phyloP scores from a whole-genome alignment of 2,113 vertebrate genomes.

The Chaetops frenatus region DNA sequence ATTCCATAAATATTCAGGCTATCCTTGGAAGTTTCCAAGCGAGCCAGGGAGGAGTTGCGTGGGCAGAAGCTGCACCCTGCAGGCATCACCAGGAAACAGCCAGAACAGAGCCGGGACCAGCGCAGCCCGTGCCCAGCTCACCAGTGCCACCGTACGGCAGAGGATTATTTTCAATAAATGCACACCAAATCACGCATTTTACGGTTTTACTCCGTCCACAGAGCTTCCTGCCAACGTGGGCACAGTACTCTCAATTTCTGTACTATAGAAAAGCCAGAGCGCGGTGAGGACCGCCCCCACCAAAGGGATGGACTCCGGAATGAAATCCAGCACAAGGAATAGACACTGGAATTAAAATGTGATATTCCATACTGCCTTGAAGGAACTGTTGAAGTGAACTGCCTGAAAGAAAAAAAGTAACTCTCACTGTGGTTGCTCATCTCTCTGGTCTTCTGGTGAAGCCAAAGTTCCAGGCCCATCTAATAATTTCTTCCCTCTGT shows the following conservation, averaged over 20 bases:
- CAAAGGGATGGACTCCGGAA: background rate
- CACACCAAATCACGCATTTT: fast-evolving
- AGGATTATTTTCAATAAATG: background rate
- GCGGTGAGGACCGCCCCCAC: background rate
- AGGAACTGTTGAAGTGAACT: background rate
- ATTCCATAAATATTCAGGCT: background rate
- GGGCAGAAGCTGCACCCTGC: background rate
- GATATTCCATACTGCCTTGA: background rate
- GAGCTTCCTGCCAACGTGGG: background rate
- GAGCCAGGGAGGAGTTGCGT: background rate
- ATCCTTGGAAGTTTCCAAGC: background rate
- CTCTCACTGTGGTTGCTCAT: background rate
- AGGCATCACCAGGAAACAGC: background rate
- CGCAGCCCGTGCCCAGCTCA: background rate
- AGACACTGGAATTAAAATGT: background rate
- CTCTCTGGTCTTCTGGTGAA: background rate
- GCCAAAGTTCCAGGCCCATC: background rate
- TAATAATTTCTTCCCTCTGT: background rate
- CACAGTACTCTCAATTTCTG: background rate
- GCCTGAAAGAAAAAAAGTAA: background rate
- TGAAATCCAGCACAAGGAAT: background rate
- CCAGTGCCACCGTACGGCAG: conserved; percentile 17
- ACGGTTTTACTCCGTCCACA: background rate
- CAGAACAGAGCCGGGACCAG: fast-evolving
- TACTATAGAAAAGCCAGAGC: background rate